Percentiles rank a stretch among this genome's conserved stretches.
These are phyloP conservation scores for Promerops cafer DNA, from an alignment of 2,113 vertebrate species.

Conservation along the genomic window DNA sequence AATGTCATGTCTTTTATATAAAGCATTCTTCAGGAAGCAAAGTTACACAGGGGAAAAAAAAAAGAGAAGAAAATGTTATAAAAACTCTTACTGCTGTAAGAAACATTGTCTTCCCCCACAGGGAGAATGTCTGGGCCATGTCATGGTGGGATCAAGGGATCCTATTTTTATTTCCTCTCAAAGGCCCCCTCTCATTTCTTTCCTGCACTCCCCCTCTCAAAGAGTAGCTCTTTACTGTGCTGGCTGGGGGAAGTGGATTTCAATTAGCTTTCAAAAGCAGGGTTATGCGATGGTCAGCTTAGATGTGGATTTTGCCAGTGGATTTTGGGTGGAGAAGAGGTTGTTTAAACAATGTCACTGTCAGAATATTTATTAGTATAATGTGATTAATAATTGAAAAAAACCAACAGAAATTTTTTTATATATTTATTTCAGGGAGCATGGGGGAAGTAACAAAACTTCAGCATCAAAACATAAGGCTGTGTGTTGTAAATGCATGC, in stretches of 20 bases:
- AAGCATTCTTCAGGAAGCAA: constrained; percentile 58
- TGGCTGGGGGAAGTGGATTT: not conserved
- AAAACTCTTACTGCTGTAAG: constrained; percentile 35
- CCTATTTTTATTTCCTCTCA: constrained; percentile 36
- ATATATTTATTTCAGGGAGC: not conserved
- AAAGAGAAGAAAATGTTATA: not conserved
- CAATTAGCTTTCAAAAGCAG: not conserved
- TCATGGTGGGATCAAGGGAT: constrained; percentile 14
- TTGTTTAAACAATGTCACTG: not conserved
- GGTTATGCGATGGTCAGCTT: not conserved
- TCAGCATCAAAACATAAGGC: not conserved
- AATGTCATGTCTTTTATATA: constrained; percentile 60
- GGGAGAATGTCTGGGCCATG: constrained; percentile 33
- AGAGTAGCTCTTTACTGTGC: not conserved
- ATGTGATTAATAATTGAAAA: constrained; percentile 6
- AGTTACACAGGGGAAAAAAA: not conserved
- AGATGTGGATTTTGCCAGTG: not conserved
- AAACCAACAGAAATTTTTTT: not conserved
- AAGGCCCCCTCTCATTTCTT: constrained; percentile 9
- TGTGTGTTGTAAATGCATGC: not conserved
- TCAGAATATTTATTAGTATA: constrained; percentile 24
- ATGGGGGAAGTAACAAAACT: not conserved
- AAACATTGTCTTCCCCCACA: constrained; percentile 16
- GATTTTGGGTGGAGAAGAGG: constrained; percentile 11
- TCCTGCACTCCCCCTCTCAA: not conserved